These are phyloP conservation scores for Danionella dracula DNA, from an alignment of 2,797 vertebrate species.

Conservation along the genomic window DNA sequence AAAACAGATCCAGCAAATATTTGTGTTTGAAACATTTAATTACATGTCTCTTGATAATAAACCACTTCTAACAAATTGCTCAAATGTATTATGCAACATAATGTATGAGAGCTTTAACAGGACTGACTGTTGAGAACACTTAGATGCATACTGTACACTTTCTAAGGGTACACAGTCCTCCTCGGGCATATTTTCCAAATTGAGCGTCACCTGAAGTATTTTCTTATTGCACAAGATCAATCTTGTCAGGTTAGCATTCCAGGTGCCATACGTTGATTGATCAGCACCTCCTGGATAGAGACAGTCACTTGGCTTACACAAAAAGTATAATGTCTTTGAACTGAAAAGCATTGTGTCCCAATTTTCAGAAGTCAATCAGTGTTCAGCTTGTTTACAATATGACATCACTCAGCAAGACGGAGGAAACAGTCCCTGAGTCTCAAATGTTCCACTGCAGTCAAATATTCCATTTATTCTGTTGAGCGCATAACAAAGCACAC, in stretches of 20 bases:
- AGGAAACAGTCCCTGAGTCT: slow-evolving; percentile 36
- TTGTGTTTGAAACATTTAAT: not conserved
- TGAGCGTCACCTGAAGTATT: not conserved
- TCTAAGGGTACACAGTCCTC: not conserved
- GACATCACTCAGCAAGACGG: slow-evolving; percentile 31
- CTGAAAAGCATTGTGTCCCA: not conserved
- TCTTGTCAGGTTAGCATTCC: not conserved
- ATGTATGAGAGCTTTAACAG: too few relatives aligned
- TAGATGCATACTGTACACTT: not conserved
- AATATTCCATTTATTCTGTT: slow-evolving; percentile 29
- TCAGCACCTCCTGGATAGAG: not conserved
- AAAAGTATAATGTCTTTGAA: slow-evolving; percentile 11
- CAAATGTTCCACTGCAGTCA: slow-evolving; percentile 41
- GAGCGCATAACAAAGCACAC: slow-evolving; percentile 23
- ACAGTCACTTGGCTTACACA: not conserved
- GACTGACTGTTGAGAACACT: too few relatives aligned
- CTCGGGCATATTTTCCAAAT: not conserved
- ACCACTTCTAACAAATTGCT: too few relatives aligned
- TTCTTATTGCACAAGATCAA: not conserved
- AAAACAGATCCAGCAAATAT: not conserved
- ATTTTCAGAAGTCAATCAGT: not conserved
- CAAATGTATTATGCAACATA: too few relatives aligned
- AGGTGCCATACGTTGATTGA: not conserved
- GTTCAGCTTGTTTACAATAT: slow-evolving; percentile 27
- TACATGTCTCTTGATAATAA: too few relatives aligned